These are phyloP conservation scores for Chelidonichthys spinosus DNA, from an alignment of 2,797 vertebrate genomes.

Conservation along the genomic window DNA sequence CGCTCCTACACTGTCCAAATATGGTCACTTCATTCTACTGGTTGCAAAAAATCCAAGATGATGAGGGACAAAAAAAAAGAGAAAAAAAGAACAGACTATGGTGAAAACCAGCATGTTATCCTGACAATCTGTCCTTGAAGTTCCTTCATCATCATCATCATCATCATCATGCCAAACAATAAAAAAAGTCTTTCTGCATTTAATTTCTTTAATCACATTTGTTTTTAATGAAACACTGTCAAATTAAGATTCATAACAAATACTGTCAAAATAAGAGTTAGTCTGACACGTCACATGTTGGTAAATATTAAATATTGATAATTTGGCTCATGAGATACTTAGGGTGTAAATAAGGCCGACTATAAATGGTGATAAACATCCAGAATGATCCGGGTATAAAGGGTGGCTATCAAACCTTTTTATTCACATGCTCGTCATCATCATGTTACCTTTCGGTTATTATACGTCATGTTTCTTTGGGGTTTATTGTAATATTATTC, in stretches of 20 bases:
- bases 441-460: not conserved
- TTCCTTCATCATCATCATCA: not conserved
- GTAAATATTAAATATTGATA: not conserved
- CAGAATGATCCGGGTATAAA: no score
- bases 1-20: no score
- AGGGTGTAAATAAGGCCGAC: no score
- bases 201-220: constrained; percentile 35
- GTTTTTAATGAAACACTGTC: constrained; percentile 22
- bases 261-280: constrained; percentile 44
- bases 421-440: not conserved
- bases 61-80: no score
- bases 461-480: not conserved
- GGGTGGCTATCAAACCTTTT: not conserved
- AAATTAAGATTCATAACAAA: constrained; percentile 28
- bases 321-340: constrained; percentile 6
- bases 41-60: no score
- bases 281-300: constrained; percentile 15
- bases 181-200: constrained; percentile 1
- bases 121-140: not conserved
- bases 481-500: not conserved
- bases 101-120: no score
- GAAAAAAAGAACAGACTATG: no score
- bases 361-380: no score
- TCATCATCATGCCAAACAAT: not conserved
- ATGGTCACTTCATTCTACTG: no score